Percentiles rank a stretch among this genome's conserved stretches.
Conservation (phyloP, 2,888 invertebrate species). For the Caenorhabditis sp. region DNA sequence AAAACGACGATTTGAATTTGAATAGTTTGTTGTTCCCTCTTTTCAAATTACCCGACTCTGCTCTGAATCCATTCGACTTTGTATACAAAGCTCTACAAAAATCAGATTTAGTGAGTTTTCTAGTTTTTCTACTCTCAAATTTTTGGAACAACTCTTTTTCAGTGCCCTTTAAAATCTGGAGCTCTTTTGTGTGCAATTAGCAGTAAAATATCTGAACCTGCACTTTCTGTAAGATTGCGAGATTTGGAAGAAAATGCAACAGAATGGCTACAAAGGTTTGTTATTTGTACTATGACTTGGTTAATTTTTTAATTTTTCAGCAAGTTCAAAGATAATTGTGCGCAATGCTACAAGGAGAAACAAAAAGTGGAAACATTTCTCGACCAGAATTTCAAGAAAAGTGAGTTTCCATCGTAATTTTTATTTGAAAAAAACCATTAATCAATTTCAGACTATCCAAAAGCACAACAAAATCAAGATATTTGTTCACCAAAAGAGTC, state of each 20-base stretch:
- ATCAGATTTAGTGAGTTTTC: constrained; percentile 6
- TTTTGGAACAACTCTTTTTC: too few species aligned
- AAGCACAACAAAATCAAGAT: too few species aligned
- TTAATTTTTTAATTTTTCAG: too few species aligned
- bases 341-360: too few species aligned
- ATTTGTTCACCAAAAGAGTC: too few species aligned
- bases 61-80: not conserved
- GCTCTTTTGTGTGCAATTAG: not conserved
- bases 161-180: not conserved
- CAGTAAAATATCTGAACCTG: not conserved
- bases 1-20: not conserved
- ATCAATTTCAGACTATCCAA: too few species aligned
- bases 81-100: not conserved
- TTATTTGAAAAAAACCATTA: too few species aligned
- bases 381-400: too few species aligned
- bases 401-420: too few species aligned
- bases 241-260: not conserved
- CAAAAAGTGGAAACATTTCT: too few species aligned
- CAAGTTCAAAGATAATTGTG: too few species aligned
- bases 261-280: not conserved
- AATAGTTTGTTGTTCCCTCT: not conserved
- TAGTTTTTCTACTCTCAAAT: too few species aligned
- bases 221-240: not conserved
- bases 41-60: not conserved
- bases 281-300: not conserved